Base-by-base conservation (phyloP, 2,888 invertebrate species). In the Ormyrus nitidulus region DNA sequence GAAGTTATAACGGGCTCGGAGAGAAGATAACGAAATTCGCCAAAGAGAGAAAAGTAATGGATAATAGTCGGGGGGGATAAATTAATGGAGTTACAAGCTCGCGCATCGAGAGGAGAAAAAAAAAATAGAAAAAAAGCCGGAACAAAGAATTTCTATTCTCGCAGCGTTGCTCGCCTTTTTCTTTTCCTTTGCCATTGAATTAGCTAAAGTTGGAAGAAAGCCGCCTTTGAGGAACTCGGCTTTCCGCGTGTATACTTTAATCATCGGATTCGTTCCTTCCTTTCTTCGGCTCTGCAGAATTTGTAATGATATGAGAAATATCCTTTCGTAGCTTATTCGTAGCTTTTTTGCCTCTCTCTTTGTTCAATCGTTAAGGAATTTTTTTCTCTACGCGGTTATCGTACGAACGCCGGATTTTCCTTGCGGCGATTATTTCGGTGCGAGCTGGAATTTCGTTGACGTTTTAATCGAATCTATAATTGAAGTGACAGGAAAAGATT, bases 21-120 rank as follows among this genome's bases (percentile, higher is more conserved):
- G 34, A 11, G 5, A 44, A 77, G 77, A 70, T 70, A 70, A 71
- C 64, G 64, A 77, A 77, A 77, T 77, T 70, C 64, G 56, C 62
- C 64, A 9, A 65, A 58, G 65, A 19, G 19, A 71, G 53, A 19
- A 77, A 61, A 62, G 49, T 64, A 66, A 59, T 46, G 72, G 68
- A 51, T 56, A n/a, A 34, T 11, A 48, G 2, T 5, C 13, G 7
- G 34, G 11, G 19, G 13, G 56, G 61, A 34, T 64, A 54, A 71
- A 19, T 65, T 77, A 77, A 77, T 70, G 59, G 46, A 77, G 71
- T 77, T 71, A 58, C 49, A 19, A 19, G 19, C 19, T 19, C 34
- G 19, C 62, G 13, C 46, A 51, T 49, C 49, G 46, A 54, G 49
- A 51, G 62, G 59, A 69, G 51, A 59, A 68, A 13, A 11, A 34